A percentile compares a stretch with the other conserved stretches of the same genome.
These are phyloP conservation scores for Drosophila lacertosa DNA, from an alignment of 1,140 invertebrate genomes.

Conservation along the genomic window DNA sequence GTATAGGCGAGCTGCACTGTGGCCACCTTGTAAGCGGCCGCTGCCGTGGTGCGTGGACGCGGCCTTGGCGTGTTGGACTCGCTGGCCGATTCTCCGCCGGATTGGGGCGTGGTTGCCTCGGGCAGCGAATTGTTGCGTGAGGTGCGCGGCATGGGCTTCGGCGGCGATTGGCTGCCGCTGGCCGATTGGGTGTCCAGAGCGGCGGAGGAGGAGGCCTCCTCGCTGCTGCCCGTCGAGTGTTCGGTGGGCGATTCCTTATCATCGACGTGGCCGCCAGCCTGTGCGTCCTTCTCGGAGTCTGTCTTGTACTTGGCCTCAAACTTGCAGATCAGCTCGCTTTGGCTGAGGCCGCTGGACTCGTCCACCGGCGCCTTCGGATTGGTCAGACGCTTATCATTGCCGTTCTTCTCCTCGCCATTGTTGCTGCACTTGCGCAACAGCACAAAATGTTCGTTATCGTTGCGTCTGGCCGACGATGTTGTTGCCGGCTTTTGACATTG, in stretches of 20 bases:
- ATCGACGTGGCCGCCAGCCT: conserved; percentile 41
- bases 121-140: conserved; percentile 88
- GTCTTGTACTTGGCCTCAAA: conserved; percentile 82
- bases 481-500: conserved; percentile 17
- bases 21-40: conserved; percentile 83
- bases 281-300: conserved; percentile 74
- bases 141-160: conserved; percentile 90
- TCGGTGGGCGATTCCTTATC: conserved; percentile 78
- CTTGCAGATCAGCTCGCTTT: conserved; percentile 71
- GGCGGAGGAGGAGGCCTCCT: conserved; percentile 67
- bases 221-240: conserved; percentile 74
- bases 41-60: conserved; percentile 89
- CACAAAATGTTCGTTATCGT: conserved; percentile 68
- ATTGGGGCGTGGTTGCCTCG: conserved; percentile 75
- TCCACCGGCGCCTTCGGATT: conserved; percentile 18
- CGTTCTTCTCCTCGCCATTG: conserved; percentile 63
- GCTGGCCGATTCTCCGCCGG: conserved; percentile 32
- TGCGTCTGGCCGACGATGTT: conserved; percentile 47
- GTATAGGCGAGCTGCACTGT: conserved; percentile 2
- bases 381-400: conserved; percentile 28
- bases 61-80: conserved; percentile 86
- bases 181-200: conserved; percentile 59
- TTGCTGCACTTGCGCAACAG: conserved; percentile 68
- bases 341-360: conserved; percentile 55
- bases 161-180: conserved; percentile 85